These are phyloP conservation scores for Dolomedes plantarius DNA, from an alignment of 2,888 invertebrate genomes.

Conservation along the genomic window DNA sequence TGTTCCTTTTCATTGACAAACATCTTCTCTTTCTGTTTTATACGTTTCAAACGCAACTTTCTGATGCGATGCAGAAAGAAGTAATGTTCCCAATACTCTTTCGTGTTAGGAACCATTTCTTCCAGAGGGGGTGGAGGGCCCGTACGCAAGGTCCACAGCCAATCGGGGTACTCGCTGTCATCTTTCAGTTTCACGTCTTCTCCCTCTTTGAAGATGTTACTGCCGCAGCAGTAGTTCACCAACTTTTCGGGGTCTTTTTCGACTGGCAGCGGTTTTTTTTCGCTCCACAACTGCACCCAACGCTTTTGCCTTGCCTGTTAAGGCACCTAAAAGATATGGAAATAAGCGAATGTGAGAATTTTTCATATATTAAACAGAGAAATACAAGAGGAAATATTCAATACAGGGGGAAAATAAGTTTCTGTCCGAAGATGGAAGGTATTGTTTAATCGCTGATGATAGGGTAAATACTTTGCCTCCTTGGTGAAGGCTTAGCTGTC, in stretches of 20 bases:
- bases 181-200: constrained; percentile 86
- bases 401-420: too few species aligned
- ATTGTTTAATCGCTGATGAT: too few species aligned
- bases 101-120: constrained; percentile 86
- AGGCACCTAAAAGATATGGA: constrained; percentile 18
- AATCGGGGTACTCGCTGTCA: constrained; percentile 91
- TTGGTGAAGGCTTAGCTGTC: too few species aligned
- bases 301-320: constrained; percentile 38
- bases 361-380: too few species aligned
- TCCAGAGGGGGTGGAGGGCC: constrained; percentile 82
- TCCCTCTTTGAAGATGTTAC: constrained; percentile 86
- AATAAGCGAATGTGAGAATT: not conserved
- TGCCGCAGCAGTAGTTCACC: constrained; percentile 87
- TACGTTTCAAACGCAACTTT: not conserved
- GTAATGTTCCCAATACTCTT: constrained; percentile 86
- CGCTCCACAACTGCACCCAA: constrained; percentile 17
- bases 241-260: constrained; percentile 89
- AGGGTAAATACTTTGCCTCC: too few species aligned
- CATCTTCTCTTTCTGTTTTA: constrained; percentile 13
- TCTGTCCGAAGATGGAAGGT: too few species aligned
- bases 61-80: constrained; percentile 32
- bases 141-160: constrained; percentile 88
- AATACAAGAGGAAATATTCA: too few species aligned
- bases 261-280: constrained; percentile 81
- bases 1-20: constrained; percentile 54